These are phyloP conservation scores for Tachuris rubrigastra DNA, from an alignment of 2,113 vertebrate species.

Conservation along the genomic window DNA sequence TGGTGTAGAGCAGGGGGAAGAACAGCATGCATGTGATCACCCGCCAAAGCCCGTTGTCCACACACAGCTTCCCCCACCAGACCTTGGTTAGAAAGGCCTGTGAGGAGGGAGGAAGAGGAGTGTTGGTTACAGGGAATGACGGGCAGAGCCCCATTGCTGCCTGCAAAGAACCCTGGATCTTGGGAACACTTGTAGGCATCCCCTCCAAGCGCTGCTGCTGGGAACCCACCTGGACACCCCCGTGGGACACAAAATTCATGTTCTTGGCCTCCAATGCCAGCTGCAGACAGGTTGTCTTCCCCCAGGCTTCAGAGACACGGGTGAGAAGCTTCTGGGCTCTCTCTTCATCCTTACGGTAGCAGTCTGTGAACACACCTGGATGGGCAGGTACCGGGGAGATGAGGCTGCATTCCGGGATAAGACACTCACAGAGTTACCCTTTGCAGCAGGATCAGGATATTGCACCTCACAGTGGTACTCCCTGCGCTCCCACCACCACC, in stretches of 20 bases:
- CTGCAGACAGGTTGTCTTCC: conserved; percentile 86
- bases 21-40: conserved; percentile 83
- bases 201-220: not conserved
- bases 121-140: not conserved
- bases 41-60: conserved; percentile 85
- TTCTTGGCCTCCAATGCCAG: conserved; percentile 88
- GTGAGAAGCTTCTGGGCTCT: conserved; percentile 87
- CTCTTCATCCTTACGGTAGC: conserved; percentile 82
- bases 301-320: conserved; percentile 86
- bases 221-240: conserved; percentile 88
- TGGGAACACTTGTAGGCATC: not conserved
- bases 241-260: conserved; percentile 90
- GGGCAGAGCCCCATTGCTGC: not conserved
- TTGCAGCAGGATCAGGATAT: not conserved
- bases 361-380: conserved; percentile 86
- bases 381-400: fast-evolving
- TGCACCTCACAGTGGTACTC: not conserved
- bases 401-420: not conserved
- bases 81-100: conserved; percentile 93
- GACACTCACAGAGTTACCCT: not conserved
- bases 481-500: not conserved
- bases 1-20: conserved; percentile 85
- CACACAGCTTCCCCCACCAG: conserved; percentile 92
- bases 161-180: not conserved
- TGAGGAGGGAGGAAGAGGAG: not conserved